These are phyloP conservation scores for Sitta europaea DNA, from an alignment of 2,113 vertebrate species.

Conservation along the genomic window DNA sequence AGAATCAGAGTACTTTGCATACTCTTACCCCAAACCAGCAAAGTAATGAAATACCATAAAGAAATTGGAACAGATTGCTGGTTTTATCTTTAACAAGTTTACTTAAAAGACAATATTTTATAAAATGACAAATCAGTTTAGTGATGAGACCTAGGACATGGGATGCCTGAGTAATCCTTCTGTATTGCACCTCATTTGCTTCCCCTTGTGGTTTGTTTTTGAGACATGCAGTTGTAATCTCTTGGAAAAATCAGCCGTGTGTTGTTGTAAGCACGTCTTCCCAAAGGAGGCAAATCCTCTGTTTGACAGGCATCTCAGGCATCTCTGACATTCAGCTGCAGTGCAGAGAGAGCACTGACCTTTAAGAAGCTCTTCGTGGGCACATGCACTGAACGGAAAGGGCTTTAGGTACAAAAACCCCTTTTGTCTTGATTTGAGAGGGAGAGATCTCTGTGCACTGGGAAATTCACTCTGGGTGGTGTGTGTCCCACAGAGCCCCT, in stretches of 20 bases:
- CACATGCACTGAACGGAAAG: not conserved
- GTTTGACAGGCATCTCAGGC: not conserved
- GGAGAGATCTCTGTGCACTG: not conserved
- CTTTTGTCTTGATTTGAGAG: not conserved
- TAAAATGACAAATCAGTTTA: not conserved
- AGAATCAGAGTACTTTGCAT: not conserved
- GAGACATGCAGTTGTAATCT: not conserved
- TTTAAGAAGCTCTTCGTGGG: not conserved
- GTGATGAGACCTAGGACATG: not conserved
- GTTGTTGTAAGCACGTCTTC: not conserved
- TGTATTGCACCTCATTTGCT: not conserved
- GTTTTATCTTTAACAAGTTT: not conserved
- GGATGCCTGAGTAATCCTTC: not conserved
- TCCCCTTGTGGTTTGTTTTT: not conserved
- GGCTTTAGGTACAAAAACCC: not conserved
- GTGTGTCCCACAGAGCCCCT: not conserved
- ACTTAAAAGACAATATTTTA: not conserved
- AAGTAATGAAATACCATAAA: not conserved
- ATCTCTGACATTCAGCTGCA: not conserved
- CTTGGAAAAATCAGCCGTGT: not conserved
- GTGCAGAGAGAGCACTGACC: not conserved
- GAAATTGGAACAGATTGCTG: not conserved
- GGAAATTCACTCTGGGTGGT: rapidly evolving
- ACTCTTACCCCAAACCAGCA: not conserved
- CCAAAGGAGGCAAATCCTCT: not conserved